Conservation (phyloP, 2,888 invertebrate species). For the Entomobrya proxima region DNA sequence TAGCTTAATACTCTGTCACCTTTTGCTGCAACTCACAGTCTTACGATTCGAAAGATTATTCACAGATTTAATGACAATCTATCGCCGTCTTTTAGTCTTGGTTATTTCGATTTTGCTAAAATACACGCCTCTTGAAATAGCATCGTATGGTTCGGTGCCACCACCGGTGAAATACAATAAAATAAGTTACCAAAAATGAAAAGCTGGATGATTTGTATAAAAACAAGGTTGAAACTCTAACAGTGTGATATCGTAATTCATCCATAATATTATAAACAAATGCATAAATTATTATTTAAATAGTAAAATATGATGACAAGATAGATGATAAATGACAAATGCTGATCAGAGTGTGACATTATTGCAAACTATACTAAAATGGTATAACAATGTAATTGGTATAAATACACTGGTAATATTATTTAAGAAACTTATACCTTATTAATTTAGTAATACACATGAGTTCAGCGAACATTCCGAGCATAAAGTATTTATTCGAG, state of each 20-base stretch:
- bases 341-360: too few relatives aligned
- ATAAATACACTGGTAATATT: too few relatives aligned
- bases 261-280: conserved; percentile 11
- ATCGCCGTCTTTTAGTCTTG: conserved; percentile 4
- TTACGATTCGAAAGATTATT: background rate
- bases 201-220: conserved; percentile 1
- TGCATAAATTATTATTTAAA: background rate
- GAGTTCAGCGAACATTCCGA: too few relatives aligned
- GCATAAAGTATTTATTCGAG: too few relatives aligned
- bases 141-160: too few relatives aligned
- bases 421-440: too few relatives aligned
- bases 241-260: conserved; percentile 45
- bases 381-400: too few relatives aligned
- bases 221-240: conserved; percentile 34
- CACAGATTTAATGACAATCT: conserved; percentile 29
- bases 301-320: background rate
- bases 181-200: conserved; percentile 26
- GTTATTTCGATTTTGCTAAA: background rate
- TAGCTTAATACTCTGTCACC: conserved; percentile 23
- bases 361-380: too few relatives aligned
- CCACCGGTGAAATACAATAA: conserved; percentile 27
- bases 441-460: too few relatives aligned
- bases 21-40: background rate
- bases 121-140: too few relatives aligned
- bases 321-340: background rate